A percentile compares a stretch with the other conserved stretches of the same genome.
phyloP scores from a whole-genome alignment of 2,797 vertebrate species.

The Leucoraja ocellata region DNA sequence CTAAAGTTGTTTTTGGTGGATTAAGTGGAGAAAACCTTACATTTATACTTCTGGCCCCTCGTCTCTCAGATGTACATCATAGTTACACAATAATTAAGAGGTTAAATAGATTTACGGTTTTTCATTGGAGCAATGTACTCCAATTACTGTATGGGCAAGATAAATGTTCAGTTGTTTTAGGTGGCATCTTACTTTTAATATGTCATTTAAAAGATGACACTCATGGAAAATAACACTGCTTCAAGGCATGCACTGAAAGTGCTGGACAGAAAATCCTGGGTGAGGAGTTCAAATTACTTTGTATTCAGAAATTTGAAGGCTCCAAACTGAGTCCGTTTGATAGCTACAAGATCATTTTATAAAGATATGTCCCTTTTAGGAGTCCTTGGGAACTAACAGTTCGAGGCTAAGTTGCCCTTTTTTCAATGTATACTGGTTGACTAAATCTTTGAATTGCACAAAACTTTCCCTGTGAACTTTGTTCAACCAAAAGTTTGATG shows the following conservation, averaged over 20 bases:
- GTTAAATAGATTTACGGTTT: not conserved
- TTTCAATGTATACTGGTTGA: not conserved
- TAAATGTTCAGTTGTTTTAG: not conserved
- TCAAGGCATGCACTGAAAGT: not conserved
- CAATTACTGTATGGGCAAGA: not conserved
- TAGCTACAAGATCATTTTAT: not conserved
- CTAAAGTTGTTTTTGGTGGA: no score
- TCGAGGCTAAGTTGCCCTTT: not conserved
- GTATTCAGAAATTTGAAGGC: not conserved
- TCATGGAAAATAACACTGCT: not conserved
- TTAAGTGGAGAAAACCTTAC: not conserved
- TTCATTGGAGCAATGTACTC: not conserved
- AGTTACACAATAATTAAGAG: not conserved
- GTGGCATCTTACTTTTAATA: not conserved
- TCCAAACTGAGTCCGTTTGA: not conserved
- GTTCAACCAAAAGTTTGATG: not conserved
- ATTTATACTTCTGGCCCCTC: not conserved
- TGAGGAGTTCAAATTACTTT: not conserved
- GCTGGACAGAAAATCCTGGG: not conserved
- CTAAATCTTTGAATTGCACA: not conserved
- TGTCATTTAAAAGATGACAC: not conserved
- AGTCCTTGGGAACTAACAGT: not conserved
- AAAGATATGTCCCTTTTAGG: not conserved
- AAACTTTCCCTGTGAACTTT: not conserved
- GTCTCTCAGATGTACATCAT: not conserved